phyloP scores from a whole-genome alignment of 2,888 invertebrate genomes.

The Drosophila percnosoma region DNA sequence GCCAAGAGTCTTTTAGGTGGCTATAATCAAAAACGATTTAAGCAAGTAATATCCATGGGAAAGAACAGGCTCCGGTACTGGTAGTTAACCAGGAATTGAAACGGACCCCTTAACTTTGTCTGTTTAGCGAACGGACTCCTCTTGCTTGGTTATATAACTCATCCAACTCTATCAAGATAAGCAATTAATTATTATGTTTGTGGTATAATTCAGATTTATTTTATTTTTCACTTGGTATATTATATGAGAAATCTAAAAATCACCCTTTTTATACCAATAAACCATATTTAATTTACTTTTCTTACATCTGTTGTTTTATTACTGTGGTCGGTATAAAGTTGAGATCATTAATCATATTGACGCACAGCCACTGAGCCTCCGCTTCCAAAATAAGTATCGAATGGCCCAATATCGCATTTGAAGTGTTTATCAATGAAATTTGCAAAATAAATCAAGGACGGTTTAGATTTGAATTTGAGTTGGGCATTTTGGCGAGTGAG shows the following conservation, averaged over 20 bases:
- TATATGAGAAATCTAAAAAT: neutral
- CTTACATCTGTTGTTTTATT: constrained; percentile 13
- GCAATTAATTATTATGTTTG: neutral
- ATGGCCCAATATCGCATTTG: neutral
- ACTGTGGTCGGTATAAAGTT: constrained; percentile 11
- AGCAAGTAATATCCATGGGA: no score
- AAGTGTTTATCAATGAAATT: neutral
- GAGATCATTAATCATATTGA: constrained; percentile 50
- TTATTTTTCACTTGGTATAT: neutral
- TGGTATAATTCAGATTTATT: neutral
- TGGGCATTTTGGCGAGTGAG: constrained; percentile 1
- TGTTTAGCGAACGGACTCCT: neutral
- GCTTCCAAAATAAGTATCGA: neutral
- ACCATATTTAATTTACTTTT: constrained; percentile 11
- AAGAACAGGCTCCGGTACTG: no score
- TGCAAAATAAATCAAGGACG: constrained; percentile 26
- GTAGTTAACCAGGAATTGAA: neutral
- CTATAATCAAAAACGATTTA: no score
- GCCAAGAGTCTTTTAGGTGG: no score
- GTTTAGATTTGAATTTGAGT: constrained; percentile 13
- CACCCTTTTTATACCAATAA: neutral
- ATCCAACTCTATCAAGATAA: neutral
- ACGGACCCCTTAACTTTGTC: neutral
- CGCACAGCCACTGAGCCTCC: constrained; percentile 22
- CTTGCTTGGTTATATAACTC: neutral